Evolutionary conservation across 2,113 vertebrate genomes (phyloP).

Genomic region (Antechinus flavipes): DNA sequence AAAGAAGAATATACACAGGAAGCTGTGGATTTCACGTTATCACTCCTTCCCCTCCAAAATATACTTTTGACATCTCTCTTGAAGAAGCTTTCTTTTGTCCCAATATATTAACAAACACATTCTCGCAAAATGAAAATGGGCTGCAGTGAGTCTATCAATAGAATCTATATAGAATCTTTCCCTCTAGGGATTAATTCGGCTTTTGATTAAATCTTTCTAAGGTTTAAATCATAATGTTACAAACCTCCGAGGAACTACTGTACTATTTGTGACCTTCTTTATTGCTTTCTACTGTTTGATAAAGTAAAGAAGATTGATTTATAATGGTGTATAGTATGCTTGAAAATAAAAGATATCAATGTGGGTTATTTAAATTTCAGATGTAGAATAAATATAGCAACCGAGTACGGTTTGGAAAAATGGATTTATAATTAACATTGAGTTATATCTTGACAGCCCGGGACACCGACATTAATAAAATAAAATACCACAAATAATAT

Average conservation of each 20-base stretch:
- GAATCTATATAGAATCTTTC: slow-evolving; percentile 86
- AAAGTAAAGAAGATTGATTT: slow-evolving; percentile 86
- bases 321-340: slow-evolving; percentile 77
- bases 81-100: slow-evolving; percentile 71
- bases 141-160: slow-evolving; percentile 83
- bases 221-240: slow-evolving; percentile 90
- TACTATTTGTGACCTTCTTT: slow-evolving; percentile 89
- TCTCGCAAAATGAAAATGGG: slow-evolving; percentile 78
- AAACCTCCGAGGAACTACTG: slow-evolving; percentile 88
- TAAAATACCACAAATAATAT: slow-evolving; percentile 57
- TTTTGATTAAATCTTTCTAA: slow-evolving; percentile 90
- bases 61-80: slow-evolving; percentile 71
- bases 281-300: slow-evolving; percentile 86
- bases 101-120: slow-evolving; percentile 81
- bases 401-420: slow-evolving; percentile 57
- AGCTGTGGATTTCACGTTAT: slow-evolving; percentile 11
- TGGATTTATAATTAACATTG: slow-evolving; percentile 79
- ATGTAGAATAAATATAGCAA: slow-evolving; percentile 64
- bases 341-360: slow-evolving; percentile 82
- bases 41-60: slow-evolving; percentile 47
- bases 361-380: slow-evolving; percentile 44
- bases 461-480: slow-evolving; percentile 53
- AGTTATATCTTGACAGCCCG: slow-evolving; percentile 64
- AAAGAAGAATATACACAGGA: accelerated
- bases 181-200: slow-evolving; percentile 89